Evolutionary conservation across 2,888 invertebrate species (phyloP).

Genomic region (Steinernema carpocapsae): DNA sequence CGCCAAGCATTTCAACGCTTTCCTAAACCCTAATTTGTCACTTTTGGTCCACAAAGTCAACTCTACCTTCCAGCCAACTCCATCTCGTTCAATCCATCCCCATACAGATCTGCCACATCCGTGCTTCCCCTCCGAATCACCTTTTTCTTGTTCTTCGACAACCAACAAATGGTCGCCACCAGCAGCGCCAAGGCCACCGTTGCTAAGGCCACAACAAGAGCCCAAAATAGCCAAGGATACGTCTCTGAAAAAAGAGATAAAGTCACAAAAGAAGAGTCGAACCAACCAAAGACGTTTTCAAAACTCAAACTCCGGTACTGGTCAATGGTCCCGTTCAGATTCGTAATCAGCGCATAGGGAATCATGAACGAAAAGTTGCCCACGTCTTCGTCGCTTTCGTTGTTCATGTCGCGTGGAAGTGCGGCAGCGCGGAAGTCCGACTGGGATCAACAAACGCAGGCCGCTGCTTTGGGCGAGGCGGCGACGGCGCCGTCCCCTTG

Average conservation of each 20-base stretch:
- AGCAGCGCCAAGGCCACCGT: neutral
- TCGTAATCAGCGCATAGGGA: neutral
- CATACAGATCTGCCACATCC: neutral
- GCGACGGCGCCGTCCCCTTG: constrained; percentile 11
- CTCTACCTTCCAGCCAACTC: constrained; percentile 5
- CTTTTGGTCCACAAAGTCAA: neutral
- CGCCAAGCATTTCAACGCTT: neutral
- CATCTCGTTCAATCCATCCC: constrained; percentile 18
- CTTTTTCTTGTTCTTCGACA: neutral
- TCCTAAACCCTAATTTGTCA: neutral
- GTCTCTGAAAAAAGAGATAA: neutral
- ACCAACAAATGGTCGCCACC: neutral
- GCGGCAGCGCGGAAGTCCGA: neutral
- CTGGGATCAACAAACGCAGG: neutral
- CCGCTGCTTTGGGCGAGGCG: neutral
- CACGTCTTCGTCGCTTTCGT: neutral
- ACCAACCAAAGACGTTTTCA: constrained; percentile 13
- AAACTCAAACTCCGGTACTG: constrained; percentile 5
- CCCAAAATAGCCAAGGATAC: constrained; percentile 20
- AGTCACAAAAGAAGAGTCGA: neutral
- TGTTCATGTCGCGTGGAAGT: too few species aligned
- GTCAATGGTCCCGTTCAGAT: constrained; percentile 17
- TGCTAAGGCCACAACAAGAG: constrained; percentile 1
- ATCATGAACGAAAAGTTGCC: constrained; percentile 27
- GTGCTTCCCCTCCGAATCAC: neutral